phyloP scores from a whole-genome alignment of 2,797 vertebrate genomes.

The Coranthus polyacanthus region DNA sequence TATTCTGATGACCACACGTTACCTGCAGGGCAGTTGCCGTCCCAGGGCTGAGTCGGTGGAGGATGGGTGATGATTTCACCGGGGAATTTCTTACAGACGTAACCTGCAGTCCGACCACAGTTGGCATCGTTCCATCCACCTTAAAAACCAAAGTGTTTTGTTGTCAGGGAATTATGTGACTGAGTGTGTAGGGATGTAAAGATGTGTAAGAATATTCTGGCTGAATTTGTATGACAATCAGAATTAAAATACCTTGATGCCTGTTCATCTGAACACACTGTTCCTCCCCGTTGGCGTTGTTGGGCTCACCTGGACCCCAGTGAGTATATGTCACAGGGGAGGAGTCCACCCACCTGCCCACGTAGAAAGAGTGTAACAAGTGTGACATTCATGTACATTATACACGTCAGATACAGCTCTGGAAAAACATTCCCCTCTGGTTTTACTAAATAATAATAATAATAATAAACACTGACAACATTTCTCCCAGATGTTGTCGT shows the following conservation, averaged over 20 bases:
- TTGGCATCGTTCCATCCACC: slow-evolving; percentile 88
- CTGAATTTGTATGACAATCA: too few species aligned
- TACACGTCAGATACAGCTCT: too few species aligned
- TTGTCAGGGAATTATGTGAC: not conserved
- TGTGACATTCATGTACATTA: too few species aligned
- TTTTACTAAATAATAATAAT: too few species aligned
- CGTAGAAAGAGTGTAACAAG: too few species aligned
- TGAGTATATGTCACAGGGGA: slow-evolving; percentile 83
- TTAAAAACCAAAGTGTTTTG: slow-evolving; percentile 34
- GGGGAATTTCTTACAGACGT: slow-evolving; percentile 86
- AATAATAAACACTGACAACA: too few species aligned
- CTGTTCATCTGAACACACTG: slow-evolving; percentile 86
- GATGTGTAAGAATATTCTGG: not conserved
- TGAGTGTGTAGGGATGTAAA: not conserved
- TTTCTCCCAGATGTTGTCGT: too few species aligned
- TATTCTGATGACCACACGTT: slow-evolving; percentile 3
- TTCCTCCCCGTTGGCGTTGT: slow-evolving; percentile 86
- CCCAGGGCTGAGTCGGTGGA: slow-evolving; percentile 85
- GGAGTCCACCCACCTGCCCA: slow-evolving; percentile 81
- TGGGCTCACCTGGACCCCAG: slow-evolving; percentile 85
- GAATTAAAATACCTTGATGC: slow-evolving; percentile 75
- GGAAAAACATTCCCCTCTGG: not conserved
- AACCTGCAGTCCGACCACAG: slow-evolving; percentile 82
- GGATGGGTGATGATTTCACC: slow-evolving; percentile 78
- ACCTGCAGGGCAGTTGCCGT: slow-evolving; percentile 86